Conservation (phyloP, 2,888 invertebrate species). For the Phlogophora meticulosa region DNA sequence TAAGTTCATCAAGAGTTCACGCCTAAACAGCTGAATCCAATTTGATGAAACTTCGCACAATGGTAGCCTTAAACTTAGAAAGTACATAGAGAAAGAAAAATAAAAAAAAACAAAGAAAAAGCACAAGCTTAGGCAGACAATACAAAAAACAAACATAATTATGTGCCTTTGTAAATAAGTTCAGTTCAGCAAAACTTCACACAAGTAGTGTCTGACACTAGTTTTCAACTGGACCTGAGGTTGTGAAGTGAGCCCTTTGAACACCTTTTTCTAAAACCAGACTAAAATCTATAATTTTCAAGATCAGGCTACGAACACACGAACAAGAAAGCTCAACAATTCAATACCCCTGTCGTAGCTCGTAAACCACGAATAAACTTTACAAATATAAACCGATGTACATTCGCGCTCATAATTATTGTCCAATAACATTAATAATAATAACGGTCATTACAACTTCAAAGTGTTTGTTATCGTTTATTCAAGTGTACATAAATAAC, state of each 20-base stretch:
- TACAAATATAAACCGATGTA: constrained; percentile 42
- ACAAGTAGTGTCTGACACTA: no score
- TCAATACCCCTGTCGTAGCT: constrained; percentile 24
- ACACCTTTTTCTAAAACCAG: no score
- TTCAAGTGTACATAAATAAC: constrained; percentile 67
- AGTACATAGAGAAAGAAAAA: no score
- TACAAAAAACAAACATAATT: no score
- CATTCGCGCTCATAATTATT: constrained; percentile 59
- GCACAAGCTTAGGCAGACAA: no score
- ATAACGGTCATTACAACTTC: constrained; percentile 68
- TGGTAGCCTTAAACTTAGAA: no score
- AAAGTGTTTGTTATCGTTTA: constrained; percentile 69
- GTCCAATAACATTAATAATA: constrained; percentile 63
- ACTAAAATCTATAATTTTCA: background rate
- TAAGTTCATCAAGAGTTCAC: background rate
- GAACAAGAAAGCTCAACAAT: constrained; percentile 19
- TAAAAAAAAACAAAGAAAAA: no score
- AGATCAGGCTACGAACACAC: background rate
- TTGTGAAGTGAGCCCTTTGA: no score
- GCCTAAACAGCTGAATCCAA: background rate
- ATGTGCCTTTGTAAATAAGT: no score
- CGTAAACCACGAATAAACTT: constrained; percentile 40
- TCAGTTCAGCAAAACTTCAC: no score
- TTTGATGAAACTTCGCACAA: background rate
- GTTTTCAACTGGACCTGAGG: no score